These are phyloP conservation scores for Theretra japonica DNA, from an alignment of 2,888 invertebrate genomes.

Conservation along the genomic window DNA sequence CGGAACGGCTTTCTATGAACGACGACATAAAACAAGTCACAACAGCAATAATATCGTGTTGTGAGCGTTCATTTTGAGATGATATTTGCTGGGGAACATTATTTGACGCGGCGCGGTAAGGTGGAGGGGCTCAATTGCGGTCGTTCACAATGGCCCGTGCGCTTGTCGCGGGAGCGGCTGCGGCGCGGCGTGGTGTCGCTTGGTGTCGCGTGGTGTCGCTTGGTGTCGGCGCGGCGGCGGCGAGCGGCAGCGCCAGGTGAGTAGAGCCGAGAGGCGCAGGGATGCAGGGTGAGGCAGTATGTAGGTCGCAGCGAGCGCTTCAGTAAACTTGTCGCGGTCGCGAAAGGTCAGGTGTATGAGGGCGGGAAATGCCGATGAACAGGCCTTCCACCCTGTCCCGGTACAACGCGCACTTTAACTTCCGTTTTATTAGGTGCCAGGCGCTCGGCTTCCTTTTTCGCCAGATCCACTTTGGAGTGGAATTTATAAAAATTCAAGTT, in stretches of 20 bases:
- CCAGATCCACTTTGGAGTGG: conserved; percentile 46
- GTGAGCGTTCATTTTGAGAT: conserved; percentile 64
- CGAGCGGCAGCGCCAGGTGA: conserved; percentile 42
- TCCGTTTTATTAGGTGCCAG: conserved; percentile 75
- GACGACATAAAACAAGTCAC: conserved; percentile 63
- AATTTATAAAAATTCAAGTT: conserved; percentile 47
- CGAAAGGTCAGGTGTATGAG: conserved; percentile 83
- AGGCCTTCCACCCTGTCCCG: conserved; percentile 61
- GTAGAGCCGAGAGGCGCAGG: conserved; percentile 43
- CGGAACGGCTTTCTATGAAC: conserved; percentile 60
- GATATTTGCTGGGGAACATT: conserved; percentile 69
- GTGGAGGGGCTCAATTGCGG: conserved; percentile 71
- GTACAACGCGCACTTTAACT: conserved; percentile 65
- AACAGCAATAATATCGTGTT: conserved; percentile 70
- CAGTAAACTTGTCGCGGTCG: conserved; percentile 79
- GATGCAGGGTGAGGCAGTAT: conserved; percentile 66
- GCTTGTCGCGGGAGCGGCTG: conserved; percentile 43
- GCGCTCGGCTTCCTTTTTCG: conserved; percentile 64
- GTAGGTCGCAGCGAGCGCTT: conserved; percentile 80
- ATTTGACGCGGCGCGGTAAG: conserved; percentile 64
- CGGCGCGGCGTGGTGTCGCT: conserved; percentile 42
- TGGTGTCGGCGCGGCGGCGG: conserved; percentile 39
- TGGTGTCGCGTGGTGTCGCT: conserved; percentile 39
- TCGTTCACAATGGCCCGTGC: conserved; percentile 62
- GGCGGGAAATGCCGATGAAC: conserved; percentile 79